Base-by-base conservation (phyloP, 2,797 vertebrate species). In the Microchirus variegatus region DNA sequence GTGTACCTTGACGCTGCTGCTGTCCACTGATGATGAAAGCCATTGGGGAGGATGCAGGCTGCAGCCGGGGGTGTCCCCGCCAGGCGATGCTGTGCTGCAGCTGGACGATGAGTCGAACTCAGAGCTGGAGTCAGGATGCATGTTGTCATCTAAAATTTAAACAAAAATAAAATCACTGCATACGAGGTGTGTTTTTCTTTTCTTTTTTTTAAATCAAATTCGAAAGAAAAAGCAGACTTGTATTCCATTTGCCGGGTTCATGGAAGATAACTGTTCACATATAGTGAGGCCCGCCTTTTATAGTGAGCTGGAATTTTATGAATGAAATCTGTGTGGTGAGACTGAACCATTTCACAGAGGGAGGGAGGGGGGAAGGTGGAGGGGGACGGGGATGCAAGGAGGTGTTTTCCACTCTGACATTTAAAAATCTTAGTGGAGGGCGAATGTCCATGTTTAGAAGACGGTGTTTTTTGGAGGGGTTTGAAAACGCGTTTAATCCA, bases 51-150 rank as follows among this genome's bases (percentile, higher is more conserved):
- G 95, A 43, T 91, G 94, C 89, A 86, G 88, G 79, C 94, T 95
- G 89, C 95, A 94, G 58, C 92, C 93, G 60, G 95, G 93, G 78
- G 86, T 96, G 88, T 96, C 96, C 86, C 94, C 95, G 48, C 92
- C 94, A 62, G 95, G 95, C 76, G 95, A 97, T 84, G 95, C 95
- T 87, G 94, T 93, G 87, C 95, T 95, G 88, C 95, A 96, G 90
- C 95, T 95, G 70, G 95, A 96, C 38, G 95, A 94, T 1, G 94
- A 92, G 83, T 96, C 96, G 87, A 94, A 94, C 53, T 96, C 95
- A 64, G 90, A 77, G 82, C 89, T 81, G 83, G 94, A 95, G 80
- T 94, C 92, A 62, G 92, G 93, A 86, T 94, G 94, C 96, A 97
- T 97, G 86, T 75, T 87, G 17, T 75, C 61, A 48, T 69, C 53